Percentiles rank a stretch among this genome's conserved stretches.
These are phyloP conservation scores for Sarotherodon lohbergeri DNA, from an alignment of 2,113 vertebrate genomes.

Conservation along the genomic window DNA sequence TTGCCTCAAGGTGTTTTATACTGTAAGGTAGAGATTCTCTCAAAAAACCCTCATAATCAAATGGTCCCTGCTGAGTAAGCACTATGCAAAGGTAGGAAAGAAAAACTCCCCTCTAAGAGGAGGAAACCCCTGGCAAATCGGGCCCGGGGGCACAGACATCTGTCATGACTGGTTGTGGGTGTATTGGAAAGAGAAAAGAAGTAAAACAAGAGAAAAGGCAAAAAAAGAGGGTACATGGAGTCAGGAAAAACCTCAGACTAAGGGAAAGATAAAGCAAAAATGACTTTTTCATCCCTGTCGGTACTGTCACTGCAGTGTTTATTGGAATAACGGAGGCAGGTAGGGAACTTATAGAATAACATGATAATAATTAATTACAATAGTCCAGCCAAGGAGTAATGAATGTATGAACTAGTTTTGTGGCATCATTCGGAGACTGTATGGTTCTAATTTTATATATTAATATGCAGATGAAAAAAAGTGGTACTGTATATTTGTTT, in stretches of 20 bases:
- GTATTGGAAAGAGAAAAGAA: background rate
- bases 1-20: background rate
- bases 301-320: background rate
- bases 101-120: background rate
- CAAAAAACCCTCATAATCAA: background rate
- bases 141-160: background rate
- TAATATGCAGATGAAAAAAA: background rate
- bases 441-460: background rate
- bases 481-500: background rate
- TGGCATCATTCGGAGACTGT: background rate
- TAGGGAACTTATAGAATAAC: background rate
- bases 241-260: background rate
- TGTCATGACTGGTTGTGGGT: accelerated
- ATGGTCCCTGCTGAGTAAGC: background rate
- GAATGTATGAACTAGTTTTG: background rate
- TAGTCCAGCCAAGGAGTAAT: background rate
- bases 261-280: background rate
- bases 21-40: background rate
- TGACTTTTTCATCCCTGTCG: background rate
- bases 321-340: background rate
- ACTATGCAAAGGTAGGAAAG: background rate
- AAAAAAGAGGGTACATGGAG: accelerated
- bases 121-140: accelerated
- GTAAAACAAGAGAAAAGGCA: background rate
- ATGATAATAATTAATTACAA: background rate